Evolutionary conservation across 1,140 invertebrate species (phyloP), one percentile per base, ranked within the genome.

Genomic region (Pseudomyrmex pallidus): DNA sequence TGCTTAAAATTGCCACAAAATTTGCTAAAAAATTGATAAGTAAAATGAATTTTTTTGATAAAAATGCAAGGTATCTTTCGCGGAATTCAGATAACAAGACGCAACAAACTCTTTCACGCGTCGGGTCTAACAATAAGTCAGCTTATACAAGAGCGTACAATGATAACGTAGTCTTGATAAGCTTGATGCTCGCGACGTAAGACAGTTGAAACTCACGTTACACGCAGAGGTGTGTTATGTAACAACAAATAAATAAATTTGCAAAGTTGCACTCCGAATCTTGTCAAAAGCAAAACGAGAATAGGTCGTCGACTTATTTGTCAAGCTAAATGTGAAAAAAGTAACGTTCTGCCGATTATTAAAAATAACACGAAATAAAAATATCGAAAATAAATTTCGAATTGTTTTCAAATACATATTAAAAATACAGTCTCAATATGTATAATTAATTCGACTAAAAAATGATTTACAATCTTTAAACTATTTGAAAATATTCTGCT

Each of bases 241-340:
- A 86, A 85, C 50, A 1, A 12, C 3, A 2, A 9, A 17, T 10
- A 67, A 70, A 59, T 59, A 2, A 82, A 68, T 68, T 56, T 56
- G 57, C 54, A 17, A 82, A n/a, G 17, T 44, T 12, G 54, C n/a
- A 56, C n/a, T 35, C 5, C 13, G 17, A 80, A 13, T 59, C 0
- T 22, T 63, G 46, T 15, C 56, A 68, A 59, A 0, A 50, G 1
- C 10, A 63, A 3, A 78, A 13, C 25, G 44, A 74, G 52, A 80
- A 46, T n/a, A 22, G 50, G 74, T 72, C 72, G 52, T 61, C 86
- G 67, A 56, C 62, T n/a, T 83, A 73, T 84, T 84, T 89, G 70
- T 48, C 25, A 44, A 54, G 62, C 22, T 56, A 74, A 74, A 22
- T 56, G 64, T 68, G 84, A 70, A 44, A 56, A 66, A 64, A 63